These are phyloP conservation scores for Lepidostoma basale DNA, from an alignment of 1,140 invertebrate genomes.

Conservation along the genomic window DNA sequence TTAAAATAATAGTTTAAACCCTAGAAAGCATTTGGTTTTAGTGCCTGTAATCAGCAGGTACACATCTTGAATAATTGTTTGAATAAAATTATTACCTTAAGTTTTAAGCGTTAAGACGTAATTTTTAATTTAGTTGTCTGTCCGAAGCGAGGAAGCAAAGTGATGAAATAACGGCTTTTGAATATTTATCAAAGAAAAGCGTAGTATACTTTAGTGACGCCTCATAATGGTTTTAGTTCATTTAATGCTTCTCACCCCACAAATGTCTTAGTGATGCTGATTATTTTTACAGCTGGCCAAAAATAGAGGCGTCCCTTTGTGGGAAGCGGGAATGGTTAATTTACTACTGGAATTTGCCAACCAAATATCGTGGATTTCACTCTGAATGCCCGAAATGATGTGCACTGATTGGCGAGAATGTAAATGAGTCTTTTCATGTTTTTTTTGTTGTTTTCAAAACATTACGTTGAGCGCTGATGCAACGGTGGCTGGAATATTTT, in stretches of 20 bases:
- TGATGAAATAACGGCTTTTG: background rate
- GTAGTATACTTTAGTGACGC: conserved; percentile 21
- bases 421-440: conserved; percentile 21
- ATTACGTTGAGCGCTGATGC: background rate
- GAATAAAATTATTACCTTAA: no score
- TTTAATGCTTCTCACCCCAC: conserved; percentile 37
- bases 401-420: conserved; percentile 13
- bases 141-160: no score
- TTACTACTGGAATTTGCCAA: conserved; percentile 14
- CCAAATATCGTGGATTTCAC: background rate
- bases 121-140: no score
- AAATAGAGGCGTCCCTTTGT: conserved; percentile 37
- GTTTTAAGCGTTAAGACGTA: no score
- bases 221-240: conserved; percentile 22
- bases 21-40: no score
- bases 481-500: background rate
- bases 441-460: conserved; percentile 26
- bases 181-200: background rate
- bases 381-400: conserved; percentile 7
- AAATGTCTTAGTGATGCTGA: conserved; percentile 31
- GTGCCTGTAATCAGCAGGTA: no score
- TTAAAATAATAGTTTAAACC: no score
- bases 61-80: no score
- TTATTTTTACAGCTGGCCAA: conserved; percentile 27
- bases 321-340: background rate